These are phyloP conservation scores for Poecile montanus DNA, from an alignment of 2,797 vertebrate genomes.

Conservation along the genomic window DNA sequence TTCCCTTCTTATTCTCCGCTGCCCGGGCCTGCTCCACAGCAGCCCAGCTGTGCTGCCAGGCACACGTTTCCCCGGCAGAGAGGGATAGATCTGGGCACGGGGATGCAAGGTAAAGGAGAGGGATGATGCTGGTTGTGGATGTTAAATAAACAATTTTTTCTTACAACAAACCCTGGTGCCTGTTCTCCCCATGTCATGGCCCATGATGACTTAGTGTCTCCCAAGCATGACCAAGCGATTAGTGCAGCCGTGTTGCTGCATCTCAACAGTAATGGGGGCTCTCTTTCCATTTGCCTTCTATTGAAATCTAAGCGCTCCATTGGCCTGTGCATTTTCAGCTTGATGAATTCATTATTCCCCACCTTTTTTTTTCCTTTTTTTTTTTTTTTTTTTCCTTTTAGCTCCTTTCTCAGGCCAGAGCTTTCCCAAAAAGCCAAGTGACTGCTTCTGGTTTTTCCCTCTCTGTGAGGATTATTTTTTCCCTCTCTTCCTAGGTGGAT, in stretches of 20 bases:
- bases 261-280: constrained; percentile 77
- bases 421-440: constrained; percentile 54
- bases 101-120: constrained; percentile 15
- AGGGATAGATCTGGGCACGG: background rate
- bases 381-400: background rate
- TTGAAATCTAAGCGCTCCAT: constrained; percentile 79
- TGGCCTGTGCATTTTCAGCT: constrained; percentile 80
- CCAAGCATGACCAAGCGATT: constrained; percentile 83
- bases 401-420: constrained; percentile 50
- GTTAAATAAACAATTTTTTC: constrained; percentile 80
- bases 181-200: constrained; percentile 78
- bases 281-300: constrained; percentile 80
- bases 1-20: background rate
- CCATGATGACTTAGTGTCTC: constrained; percentile 78
- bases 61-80: background rate
- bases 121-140: constrained; percentile 46
- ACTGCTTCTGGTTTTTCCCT: background rate
- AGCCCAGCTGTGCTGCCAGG: background rate
- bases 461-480: fast-evolving
- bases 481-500: background rate
- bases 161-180: constrained; percentile 74
- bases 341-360: constrained; percentile 83
- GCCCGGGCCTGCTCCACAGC: background rate
- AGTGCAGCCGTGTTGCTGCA: constrained; percentile 73
- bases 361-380: background rate